Evolutionary conservation across 2,888 invertebrate species (phyloP), one percentile per base, ranked within the genome.

Genomic region (Ligdia adustata): DNA sequence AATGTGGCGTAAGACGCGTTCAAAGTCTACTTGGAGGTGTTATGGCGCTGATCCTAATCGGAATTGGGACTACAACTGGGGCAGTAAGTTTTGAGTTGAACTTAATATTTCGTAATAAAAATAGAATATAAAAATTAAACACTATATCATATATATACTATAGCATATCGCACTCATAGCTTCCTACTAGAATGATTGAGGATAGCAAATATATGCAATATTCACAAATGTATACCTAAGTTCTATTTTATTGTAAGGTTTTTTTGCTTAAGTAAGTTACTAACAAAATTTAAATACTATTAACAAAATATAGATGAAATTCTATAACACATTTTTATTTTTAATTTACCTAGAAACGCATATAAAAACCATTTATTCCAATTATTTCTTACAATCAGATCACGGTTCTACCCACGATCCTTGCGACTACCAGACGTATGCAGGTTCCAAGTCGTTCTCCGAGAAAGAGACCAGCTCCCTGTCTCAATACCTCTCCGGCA

Each of bases 21-120:
- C 79, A 34, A 85, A 64, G 38, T 90, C 90, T 20, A 68, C 72
- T 3, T 62, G 53, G 0, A 61, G 72, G 6, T 96, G 96, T 67
- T 76, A 76, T 37, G 96, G 96, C 0, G 92, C 93, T 4, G 96
- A 96, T 72, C 93, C 94, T 0, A 96, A 96, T 72, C 91, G 96
- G 29, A 96, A 96, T 77, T 96, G 94, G 93, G 93, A 91, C 57
- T 93, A 92, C 75, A 91, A 92, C 44, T 90, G 89, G 89, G 63
- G 78, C 45, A 57, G 90, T 90, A 69, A 70, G 82, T 62, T 16
- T 16, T 5, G 3, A 16, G 3, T 4, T 5, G 16, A 16, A 16
- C 22, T 22, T 16, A 16, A 4, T 5, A 3, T 5, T 16, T 16
- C 16, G 16, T 3, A 16, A n/a, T n/a, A n/a, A n/a, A n/a, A n/a